Percentiles rank a stretch among this genome's conserved stretches.
phyloP scores from a whole-genome alignment of 2,888 invertebrate species.

The Agonopterix alstromeriana region DNA sequence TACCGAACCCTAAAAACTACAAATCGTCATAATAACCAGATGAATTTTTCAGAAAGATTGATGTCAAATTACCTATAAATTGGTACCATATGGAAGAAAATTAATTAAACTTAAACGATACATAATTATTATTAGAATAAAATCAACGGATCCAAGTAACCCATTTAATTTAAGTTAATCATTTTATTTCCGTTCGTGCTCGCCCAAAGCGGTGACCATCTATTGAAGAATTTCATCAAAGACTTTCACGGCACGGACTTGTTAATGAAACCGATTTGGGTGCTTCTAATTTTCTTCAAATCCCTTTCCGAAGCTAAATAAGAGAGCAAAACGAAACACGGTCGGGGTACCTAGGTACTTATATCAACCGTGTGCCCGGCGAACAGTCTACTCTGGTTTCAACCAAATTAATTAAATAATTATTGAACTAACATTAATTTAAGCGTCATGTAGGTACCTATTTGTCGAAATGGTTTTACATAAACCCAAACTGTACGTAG shows the following conservation, averaged over 20 bases:
- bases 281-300: slow-evolving; percentile 45
- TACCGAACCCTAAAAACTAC: too few species aligned
- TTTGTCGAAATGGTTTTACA: too few species aligned
- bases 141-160: too few species aligned
- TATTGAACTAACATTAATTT: too few species aligned
- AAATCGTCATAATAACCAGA: too few species aligned
- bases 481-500: too few species aligned
- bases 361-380: slow-evolving; percentile 1
- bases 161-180: background rate
- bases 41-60: too few species aligned
- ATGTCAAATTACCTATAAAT: too few species aligned
- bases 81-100: too few species aligned
- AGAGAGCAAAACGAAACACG: slow-evolving; percentile 34
- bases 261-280: slow-evolving; percentile 27
- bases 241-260: slow-evolving; percentile 11
- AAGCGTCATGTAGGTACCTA: too few species aligned
- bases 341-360: slow-evolving; percentile 19
- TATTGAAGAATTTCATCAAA: slow-evolving; percentile 13
- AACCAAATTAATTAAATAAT: background rate
- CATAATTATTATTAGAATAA: too few species aligned
- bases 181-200: slow-evolving; percentile 1
- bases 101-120: too few species aligned
- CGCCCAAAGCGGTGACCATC: background rate
- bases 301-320: slow-evolving; percentile 33
- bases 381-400: background rate